phyloP scores from a whole-genome alignment of 2,888 invertebrate genomes.

The Drosophila leonis region DNA sequence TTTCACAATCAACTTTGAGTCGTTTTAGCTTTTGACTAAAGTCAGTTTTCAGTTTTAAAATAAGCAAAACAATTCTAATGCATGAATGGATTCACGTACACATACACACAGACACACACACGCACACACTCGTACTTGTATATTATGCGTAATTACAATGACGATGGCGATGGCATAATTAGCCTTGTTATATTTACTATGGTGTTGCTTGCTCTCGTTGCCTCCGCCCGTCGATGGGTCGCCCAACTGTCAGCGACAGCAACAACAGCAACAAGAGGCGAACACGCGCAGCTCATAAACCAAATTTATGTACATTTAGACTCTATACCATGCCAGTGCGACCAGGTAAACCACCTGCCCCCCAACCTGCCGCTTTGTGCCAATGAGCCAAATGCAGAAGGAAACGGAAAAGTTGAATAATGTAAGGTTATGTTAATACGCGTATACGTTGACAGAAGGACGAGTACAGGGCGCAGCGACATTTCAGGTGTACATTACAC shows the following conservation, averaged over 20 bases:
- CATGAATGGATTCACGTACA: conserved; percentile 8
- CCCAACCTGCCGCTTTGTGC: background rate
- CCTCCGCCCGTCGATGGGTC: conserved; percentile 30
- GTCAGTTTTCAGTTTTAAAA: conserved; percentile 7
- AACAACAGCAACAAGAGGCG: conserved; percentile 16
- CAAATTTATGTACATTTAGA: conserved; percentile 72
- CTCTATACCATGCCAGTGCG: conserved; percentile 3
- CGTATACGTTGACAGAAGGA: conserved; percentile 25
- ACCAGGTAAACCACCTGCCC: conserved; percentile 3
- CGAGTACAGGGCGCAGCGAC: conserved; percentile 22
- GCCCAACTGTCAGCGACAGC: conserved; percentile 38
- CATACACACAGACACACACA: conserved; percentile 2
- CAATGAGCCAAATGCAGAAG: conserved; percentile 12
- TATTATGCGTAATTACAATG: conserved; percentile 72
- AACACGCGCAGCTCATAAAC: conserved; percentile 66
- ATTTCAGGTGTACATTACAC: conserved; percentile 62
- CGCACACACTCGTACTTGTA: conserved; percentile 18
- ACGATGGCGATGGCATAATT: conserved; percentile 71
- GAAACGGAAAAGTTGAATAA: conserved; percentile 74
- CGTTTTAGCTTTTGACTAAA: background rate
- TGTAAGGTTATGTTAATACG: conserved; percentile 74
- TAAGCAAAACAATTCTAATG: background rate
- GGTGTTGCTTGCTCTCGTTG: conserved; percentile 10
- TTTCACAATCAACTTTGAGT: background rate
- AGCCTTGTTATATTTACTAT: conserved; percentile 58